Conservation (phyloP, 2,888 invertebrate genomes). For the Caenorhabditis doughertyi region DNA sequence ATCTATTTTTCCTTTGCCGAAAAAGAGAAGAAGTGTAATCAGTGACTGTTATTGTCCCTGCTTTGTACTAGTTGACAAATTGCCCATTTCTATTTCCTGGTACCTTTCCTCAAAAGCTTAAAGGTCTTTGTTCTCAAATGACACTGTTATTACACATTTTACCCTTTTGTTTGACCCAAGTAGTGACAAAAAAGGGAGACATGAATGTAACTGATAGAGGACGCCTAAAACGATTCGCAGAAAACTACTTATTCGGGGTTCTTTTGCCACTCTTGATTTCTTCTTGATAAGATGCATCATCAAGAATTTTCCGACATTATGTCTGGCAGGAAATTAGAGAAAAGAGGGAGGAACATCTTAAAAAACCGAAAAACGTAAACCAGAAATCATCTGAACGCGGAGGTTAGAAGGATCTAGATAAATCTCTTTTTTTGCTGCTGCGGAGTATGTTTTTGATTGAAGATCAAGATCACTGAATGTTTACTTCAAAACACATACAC, state of each 20-base stretch:
- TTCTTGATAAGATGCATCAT: constrained; percentile 26
- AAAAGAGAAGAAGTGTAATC: constrained; percentile 7
- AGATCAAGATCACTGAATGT: constrained; percentile 22
- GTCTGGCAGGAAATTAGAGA: constrained; percentile 20
- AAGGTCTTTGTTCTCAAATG: constrained; percentile 37
- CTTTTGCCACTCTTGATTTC: constrained; percentile 14
- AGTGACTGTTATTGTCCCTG: background rate
- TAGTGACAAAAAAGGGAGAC: constrained; percentile 5
- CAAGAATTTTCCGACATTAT: background rate
- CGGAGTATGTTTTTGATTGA: constrained; percentile 5
- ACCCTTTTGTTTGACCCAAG: constrained; percentile 54
- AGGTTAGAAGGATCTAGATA: constrained; percentile 3
- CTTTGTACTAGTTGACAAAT: constrained; percentile 16
- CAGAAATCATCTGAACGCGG: background rate
- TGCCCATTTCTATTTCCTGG: constrained; percentile 34
- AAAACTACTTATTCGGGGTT: constrained; percentile 12
- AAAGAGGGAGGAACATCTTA: background rate
- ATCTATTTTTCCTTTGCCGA: background rate
- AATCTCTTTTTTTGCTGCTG: constrained; percentile 4
- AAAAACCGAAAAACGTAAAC: background rate
- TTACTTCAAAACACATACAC: constrained; percentile 22
- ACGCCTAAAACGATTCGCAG: constrained; percentile 17
- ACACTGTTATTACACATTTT: constrained; percentile 39
- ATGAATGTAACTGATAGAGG: constrained; percentile 40
- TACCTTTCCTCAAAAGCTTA: constrained; percentile 19